phyloP scores from a whole-genome alignment of 1,140 invertebrate species.

The Solen grandis region DNA sequence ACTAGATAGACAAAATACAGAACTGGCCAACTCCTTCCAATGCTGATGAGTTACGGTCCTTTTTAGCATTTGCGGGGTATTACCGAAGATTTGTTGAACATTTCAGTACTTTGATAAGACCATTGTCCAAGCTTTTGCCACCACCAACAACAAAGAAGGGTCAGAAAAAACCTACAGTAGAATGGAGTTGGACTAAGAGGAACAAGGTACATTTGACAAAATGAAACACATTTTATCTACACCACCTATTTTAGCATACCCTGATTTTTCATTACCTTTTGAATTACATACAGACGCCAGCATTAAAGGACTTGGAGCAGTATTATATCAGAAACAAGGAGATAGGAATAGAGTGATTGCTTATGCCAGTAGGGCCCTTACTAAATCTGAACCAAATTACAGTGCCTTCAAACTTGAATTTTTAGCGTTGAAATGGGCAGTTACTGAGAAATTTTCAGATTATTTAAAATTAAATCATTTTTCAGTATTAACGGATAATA shows the following conservation, averaged over 20 bases:
- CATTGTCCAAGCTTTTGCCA: conserved; percentile 51
- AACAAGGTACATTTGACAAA: conserved; percentile 55
- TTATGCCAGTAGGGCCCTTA: conserved; percentile 43
- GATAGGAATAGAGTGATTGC: conserved; percentile 59
- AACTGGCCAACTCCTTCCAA: no score
- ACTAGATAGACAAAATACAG: no score
- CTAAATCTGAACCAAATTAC: conserved; percentile 51
- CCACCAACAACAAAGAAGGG: conserved; percentile 26
- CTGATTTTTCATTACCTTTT: conserved; percentile 57
- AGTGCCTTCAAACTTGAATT: conserved; percentile 41
- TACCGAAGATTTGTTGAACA: conserved; percentile 59
- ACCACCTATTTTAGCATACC: conserved; percentile 61
- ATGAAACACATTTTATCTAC: conserved; percentile 55
- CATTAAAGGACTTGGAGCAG: conserved; percentile 66
- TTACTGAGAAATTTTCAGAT: conserved; percentile 49
- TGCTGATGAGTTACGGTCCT: no score
- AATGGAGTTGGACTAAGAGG: conserved; percentile 34
- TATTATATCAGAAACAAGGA: conserved; percentile 64
- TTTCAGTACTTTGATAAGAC: conserved; percentile 62
- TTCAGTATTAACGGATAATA: conserved; percentile 48
- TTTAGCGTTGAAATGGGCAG: conserved; percentile 38
- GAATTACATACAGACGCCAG: conserved; percentile 62
- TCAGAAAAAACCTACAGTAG: background rate
- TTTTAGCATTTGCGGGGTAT: conserved; percentile 66
- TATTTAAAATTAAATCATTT: conserved; percentile 47